Evolutionary conservation across 2,888 invertebrate genomes (phyloP).

Genomic region (Sisyra terminalis): DNA sequence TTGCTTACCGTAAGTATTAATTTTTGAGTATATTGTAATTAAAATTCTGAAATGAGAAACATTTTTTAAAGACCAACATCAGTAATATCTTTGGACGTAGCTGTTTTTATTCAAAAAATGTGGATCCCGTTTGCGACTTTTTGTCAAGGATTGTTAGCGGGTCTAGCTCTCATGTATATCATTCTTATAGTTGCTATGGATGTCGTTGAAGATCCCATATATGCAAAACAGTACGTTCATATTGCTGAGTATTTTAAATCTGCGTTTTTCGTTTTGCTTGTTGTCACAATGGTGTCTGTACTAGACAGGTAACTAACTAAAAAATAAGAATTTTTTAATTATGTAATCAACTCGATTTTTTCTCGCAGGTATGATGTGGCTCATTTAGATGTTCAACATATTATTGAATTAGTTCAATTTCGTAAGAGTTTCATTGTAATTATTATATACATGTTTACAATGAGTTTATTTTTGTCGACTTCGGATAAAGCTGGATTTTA

Average conservation of each 20-base stretch:
- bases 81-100: constrained; percentile 34
- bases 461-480: constrained; percentile 15
- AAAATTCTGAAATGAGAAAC: too few species aligned
- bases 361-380: constrained; percentile 23
- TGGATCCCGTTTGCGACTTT: constrained; percentile 35
- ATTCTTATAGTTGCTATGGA: constrained; percentile 37
- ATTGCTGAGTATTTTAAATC: not conserved
- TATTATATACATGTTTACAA: constrained; percentile 20
- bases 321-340: constrained; percentile 3
- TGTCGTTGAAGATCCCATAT: constrained; percentile 18
- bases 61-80: too few species aligned
- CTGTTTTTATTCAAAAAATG: constrained; percentile 32
- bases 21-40: too few species aligned
- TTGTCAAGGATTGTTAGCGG: constrained; percentile 41
- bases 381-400: constrained; percentile 18
- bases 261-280: constrained; percentile 39
- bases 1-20: too few species aligned
- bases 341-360: constrained; percentile 2
- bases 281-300: constrained; percentile 38
- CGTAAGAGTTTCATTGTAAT: constrained; percentile 21
- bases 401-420: constrained; percentile 19
- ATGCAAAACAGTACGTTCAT: not conserved
- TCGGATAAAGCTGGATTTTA: not conserved
- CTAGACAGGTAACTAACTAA: constrained; percentile 35
- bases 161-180: constrained; percentile 38